Base-by-base conservation (phyloP, 2,888 invertebrate species). In the Liposcelis brunnea region DNA sequence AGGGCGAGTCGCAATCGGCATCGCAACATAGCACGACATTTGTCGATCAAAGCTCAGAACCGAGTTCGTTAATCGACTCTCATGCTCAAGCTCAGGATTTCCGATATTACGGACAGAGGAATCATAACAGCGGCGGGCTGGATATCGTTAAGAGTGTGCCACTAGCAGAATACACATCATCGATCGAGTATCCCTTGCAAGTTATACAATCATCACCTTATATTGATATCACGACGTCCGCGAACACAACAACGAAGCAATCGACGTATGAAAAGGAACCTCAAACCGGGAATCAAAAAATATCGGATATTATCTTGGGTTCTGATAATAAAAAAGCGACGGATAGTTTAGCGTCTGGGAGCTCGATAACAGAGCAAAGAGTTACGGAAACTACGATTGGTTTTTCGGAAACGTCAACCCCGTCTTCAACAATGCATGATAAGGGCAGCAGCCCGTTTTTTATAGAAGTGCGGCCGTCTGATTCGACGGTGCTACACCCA, bases 121-220 rank as follows among this genome's bases (percentile, higher is more conserved):
- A 26, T 26, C 26, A 26, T 8, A 26, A 26, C 26, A 26, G 16
- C 4, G 40, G 40, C 3, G 19, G 40, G 6, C 7, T 40, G 6
- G 40, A 40, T 40, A 40, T 40, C 7, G 40, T 40, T 5, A 40
- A 19, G 11, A 40, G 40, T 19, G 40, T 40, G 3, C 40, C 40
- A 7, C 16, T 40, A 21, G 40, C 40, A 6, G 40, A 40, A 19
- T 40, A 40, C 40, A 40, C 40, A 6, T 40, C 40, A 15, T 40
- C 40, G 12, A 40, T 40, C 11, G 40, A 40, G 40, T 40, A 40
- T 19, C 40, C 40, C 12, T 18, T 40, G 6, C 40, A 40, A 3
- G 16, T 18, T 7, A 19, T 40, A 40, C 40, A 40, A 40, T 19
- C 40, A 6, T 3, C 4, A 19, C 40, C 40, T 40, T 40, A 40